phyloP scores from a whole-genome alignment of 2,888 invertebrate genomes.

The Hirtodrosophila trivittata region DNA sequence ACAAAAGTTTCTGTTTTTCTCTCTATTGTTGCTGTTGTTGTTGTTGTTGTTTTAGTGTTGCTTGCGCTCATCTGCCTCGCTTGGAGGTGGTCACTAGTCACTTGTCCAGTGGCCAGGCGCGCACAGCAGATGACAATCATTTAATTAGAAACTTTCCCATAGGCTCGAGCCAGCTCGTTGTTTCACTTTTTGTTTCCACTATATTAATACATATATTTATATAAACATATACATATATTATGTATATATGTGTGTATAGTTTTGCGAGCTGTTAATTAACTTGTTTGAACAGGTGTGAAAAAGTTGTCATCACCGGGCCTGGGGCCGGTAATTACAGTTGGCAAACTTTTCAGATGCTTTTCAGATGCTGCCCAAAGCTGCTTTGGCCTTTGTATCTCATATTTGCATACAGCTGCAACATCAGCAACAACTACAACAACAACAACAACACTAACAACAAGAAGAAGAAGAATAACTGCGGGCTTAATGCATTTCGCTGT shows the following conservation, averaged over 20 bases:
- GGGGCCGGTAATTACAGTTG: constrained; percentile 76
- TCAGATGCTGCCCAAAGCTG: constrained; percentile 59
- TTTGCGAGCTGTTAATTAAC: constrained; percentile 80
- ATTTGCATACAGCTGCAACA: constrained; percentile 64
- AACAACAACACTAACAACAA: background rate
- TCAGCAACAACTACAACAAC: background rate
- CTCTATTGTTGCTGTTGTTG: constrained; percentile 22
- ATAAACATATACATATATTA: constrained; percentile 23
- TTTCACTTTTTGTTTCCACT: constrained; percentile 49
- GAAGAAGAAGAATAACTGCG: background rate
- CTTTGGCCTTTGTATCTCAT: constrained; percentile 61
- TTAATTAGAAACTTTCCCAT: constrained; percentile 84
- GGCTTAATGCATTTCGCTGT: constrained; percentile 56
- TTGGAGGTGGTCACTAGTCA: constrained; percentile 62
- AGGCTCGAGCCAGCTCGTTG: constrained; percentile 74
- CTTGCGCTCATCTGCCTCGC: constrained; percentile 32
- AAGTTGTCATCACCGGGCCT: constrained; percentile 66
- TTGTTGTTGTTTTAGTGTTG: constrained; percentile 35
- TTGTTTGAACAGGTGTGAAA: constrained; percentile 81
- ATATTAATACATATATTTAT: constrained; percentile 25
- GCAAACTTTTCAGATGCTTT: constrained; percentile 74
- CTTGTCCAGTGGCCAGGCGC: constrained; percentile 53
- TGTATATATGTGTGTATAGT: constrained; percentile 62
- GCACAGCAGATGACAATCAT: constrained; percentile 82
- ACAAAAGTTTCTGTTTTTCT: constrained; percentile 73